Percentiles rank a stretch among this genome's conserved stretches.
Conservation (phyloP, 2,113 vertebrate species). For the Callipepla squamata region DNA sequence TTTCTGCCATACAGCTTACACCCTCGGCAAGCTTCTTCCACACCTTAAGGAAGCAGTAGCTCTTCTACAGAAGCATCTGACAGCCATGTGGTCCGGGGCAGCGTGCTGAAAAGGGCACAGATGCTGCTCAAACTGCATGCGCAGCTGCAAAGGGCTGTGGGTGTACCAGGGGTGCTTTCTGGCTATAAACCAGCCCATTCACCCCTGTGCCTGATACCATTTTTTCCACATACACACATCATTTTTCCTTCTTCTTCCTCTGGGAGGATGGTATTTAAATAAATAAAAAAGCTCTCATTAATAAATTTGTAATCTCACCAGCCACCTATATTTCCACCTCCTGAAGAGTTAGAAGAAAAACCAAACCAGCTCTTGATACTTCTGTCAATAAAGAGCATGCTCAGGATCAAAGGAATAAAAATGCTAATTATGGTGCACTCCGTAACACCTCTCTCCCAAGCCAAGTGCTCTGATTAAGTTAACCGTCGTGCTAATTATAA, state of each 20-base stretch:
- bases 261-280: not conserved
- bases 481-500: slow-evolving; percentile 62
- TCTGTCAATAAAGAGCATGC: slow-evolving; percentile 60
- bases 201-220: not conserved
- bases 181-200: not conserved
- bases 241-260: not conserved
- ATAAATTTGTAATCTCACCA: slow-evolving; percentile 23
- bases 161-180: not conserved
- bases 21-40: not conserved
- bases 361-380: slow-evolving; percentile 47
- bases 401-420: slow-evolving; percentile 67
- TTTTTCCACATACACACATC: not conserved
- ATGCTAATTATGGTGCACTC: slow-evolving; percentile 60
- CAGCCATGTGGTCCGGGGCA: not conserved
- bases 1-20: not conserved
- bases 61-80: not conserved
- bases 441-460: slow-evolving; percentile 37
- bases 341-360: slow-evolving; percentile 60
- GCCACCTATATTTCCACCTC: slow-evolving; percentile 13
- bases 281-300: not conserved
- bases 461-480: slow-evolving; percentile 70
- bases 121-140: not conserved
- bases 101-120: not conserved
- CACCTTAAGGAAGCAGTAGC: not conserved
- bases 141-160: not conserved